phyloP scores from a whole-genome alignment of 2,113 vertebrate genomes.

The Cephalopterus ornatus region DNA sequence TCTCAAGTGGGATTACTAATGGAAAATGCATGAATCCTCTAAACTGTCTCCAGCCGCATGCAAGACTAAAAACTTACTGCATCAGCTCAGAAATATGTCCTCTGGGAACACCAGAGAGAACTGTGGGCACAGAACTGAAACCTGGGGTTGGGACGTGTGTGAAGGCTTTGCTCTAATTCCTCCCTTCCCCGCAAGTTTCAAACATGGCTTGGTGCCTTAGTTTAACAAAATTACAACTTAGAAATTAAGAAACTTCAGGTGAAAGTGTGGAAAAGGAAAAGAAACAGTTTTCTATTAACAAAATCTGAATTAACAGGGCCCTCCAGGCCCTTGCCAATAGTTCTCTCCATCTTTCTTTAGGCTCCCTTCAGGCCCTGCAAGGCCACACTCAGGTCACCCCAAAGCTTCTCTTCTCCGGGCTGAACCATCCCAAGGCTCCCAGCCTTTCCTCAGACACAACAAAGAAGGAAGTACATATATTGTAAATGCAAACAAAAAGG shows the following conservation, averaged over 20 bases:
- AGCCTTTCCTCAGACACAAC: background rate
- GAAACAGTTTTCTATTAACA: no score
- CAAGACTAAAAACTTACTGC: background rate
- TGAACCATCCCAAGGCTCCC: background rate
- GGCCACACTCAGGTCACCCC: accelerated
- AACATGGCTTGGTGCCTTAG: background rate
- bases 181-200: background rate
- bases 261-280: no score
- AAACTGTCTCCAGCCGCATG: background rate
- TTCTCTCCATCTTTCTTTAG: background rate
- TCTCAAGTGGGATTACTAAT: background rate
- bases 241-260: no score
- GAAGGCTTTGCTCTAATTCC: background rate
- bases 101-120: background rate
- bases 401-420: background rate
- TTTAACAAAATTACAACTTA: no score
- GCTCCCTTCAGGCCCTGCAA: background rate
- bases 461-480: background rate
- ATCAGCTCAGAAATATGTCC: background rate
- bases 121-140: background rate
- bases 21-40: background rate
- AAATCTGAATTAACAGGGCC: background rate
- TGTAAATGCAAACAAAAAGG: background rate
- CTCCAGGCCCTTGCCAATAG: background rate
- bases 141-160: background rate